Conservation (phyloP, 2,888 invertebrate species). For the Epinotia bilunana region DNA sequence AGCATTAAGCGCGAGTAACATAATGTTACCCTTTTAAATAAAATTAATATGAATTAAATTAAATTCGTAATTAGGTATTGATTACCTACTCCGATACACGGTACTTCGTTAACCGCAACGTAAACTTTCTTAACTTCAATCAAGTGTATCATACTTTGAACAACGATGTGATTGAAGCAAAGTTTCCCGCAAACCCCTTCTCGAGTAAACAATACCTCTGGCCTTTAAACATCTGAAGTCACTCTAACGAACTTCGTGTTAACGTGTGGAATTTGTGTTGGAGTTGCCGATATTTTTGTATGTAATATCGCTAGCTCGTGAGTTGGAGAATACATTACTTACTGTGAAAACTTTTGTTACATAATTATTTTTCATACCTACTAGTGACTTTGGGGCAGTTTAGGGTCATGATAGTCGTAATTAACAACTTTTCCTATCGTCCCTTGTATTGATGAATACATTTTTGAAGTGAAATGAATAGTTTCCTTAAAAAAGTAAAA, state of each 20-base stretch:
- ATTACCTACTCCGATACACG: neutral
- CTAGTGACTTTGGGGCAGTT: too few species aligned
- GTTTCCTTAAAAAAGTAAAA: too few species aligned
- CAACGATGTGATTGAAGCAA: slow-evolving; percentile 38
- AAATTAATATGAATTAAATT: too few species aligned
- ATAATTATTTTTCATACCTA: too few species aligned
- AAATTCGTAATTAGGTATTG: too few species aligned
- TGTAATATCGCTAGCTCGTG: neutral
- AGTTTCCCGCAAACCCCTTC: slow-evolving; percentile 36
- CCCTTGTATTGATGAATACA: too few species aligned
- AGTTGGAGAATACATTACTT: neutral
- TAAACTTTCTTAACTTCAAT: slow-evolving; percentile 23
- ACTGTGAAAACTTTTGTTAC: too few species aligned
- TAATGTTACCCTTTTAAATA: too few species aligned
- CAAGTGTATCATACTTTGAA: slow-evolving; percentile 34
- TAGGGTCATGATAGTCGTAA: too few species aligned
- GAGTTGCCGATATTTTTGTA: slow-evolving; percentile 37
- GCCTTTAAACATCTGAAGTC: slow-evolving; percentile 42
- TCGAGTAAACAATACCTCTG: slow-evolving; percentile 40
- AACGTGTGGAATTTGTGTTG: slow-evolving; percentile 38
- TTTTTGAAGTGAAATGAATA: too few species aligned
- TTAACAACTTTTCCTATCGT: too few species aligned
- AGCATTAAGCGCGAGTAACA: too few species aligned
- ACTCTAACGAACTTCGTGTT: slow-evolving; percentile 42
- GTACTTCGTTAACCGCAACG: neutral